Evolutionary conservation across 2,797 vertebrate genomes (phyloP).

Genomic region (Aselliscus stoliczkanus): DNA sequence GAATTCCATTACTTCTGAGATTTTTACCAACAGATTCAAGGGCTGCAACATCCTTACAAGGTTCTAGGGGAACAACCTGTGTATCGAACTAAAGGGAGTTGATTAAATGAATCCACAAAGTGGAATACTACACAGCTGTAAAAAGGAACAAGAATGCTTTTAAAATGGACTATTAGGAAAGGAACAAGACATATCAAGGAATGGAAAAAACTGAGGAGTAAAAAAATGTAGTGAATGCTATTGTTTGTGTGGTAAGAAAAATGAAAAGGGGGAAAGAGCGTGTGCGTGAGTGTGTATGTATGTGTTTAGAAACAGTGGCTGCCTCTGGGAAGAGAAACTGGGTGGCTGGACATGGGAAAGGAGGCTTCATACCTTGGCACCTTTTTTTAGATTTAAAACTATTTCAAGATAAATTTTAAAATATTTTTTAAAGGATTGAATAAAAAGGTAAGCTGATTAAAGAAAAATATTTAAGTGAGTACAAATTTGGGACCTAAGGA

Average conservation of each 20-base stretch:
- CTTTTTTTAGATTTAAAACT: neutral
- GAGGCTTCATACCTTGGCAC: neutral
- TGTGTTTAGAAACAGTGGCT: too few relatives aligned
- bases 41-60: neutral
- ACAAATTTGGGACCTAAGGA: neutral
- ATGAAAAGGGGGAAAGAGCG: fast-evolving
- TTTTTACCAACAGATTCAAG: neutral
- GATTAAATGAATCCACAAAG: fast-evolving
- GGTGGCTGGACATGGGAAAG: neutral
- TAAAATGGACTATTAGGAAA: neutral
- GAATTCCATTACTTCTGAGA: neutral
- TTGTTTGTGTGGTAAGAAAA: neutral
- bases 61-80: neutral
- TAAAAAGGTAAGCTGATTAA: neutral
- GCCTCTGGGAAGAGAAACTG: neutral
- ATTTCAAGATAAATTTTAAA: neutral
- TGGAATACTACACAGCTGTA: neutral
- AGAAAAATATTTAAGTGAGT: neutral
- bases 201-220: neutral
- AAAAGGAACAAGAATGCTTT: neutral
- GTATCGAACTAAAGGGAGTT: neutral
- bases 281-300: fast-evolving
- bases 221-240: neutral
- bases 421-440: neutral
- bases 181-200: neutral